Percentiles rank a stretch among this genome's conserved stretches.
Conservation (phyloP, 2,888 invertebrate species). For the Papilio demoleus region DNA sequence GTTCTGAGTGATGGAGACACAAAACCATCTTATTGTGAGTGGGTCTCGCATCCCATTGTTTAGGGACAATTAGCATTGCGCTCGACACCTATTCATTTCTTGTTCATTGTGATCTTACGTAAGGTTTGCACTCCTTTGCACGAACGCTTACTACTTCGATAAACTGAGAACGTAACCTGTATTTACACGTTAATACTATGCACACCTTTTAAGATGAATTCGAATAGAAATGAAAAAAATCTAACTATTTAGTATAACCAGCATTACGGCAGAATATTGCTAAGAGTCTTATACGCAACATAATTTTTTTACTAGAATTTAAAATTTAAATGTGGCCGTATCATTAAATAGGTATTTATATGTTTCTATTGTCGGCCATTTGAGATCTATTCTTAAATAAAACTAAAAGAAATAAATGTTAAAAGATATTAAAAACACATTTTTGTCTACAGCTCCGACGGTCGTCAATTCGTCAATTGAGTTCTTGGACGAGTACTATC, state of each 20-base stretch:
- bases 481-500: slow-evolving; percentile 85
- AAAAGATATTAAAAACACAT: background rate
- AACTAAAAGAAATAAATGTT: too few species aligned
- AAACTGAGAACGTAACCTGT: background rate
- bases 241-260: too few species aligned
- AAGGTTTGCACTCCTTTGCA: slow-evolving; percentile 53
- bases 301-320: too few species aligned
- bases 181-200: background rate
- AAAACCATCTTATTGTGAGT: slow-evolving; percentile 45
- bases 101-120: slow-evolving; percentile 64
- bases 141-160: background rate
- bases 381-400: too few species aligned
- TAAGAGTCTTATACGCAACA: too few species aligned
- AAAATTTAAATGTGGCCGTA: too few species aligned
- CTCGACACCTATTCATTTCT: slow-evolving; percentile 75
- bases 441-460: slow-evolving; percentile 71
- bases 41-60: slow-evolving; percentile 59
- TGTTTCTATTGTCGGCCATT: too few species aligned
- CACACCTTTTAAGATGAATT: too few species aligned
- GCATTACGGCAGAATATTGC: too few species aligned
- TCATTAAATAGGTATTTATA: too few species aligned
- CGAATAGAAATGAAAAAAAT: too few species aligned
- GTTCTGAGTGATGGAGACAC: slow-evolving; percentile 42
- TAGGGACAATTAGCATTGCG: slow-evolving; percentile 71
- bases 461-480: slow-evolving; percentile 84